Conservation (phyloP, 2,888 invertebrate genomes). For the Drosophila monieri region DNA sequence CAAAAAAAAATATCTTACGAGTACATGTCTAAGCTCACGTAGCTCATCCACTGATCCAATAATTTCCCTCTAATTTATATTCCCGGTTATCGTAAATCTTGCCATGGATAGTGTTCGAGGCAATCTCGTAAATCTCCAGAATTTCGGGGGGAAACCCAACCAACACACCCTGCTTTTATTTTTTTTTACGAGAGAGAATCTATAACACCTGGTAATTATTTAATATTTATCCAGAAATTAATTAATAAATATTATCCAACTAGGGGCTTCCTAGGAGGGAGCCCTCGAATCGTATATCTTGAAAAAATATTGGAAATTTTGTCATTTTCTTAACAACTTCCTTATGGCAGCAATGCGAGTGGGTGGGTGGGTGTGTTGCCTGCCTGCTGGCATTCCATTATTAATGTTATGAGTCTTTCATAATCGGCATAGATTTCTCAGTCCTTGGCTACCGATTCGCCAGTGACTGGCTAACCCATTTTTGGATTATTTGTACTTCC, state of each 20-base stretch:
- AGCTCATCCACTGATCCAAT: neutral
- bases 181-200: too few species aligned
- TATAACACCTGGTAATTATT: neutral
- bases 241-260: neutral
- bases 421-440: neutral
- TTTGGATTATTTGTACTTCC: neutral
- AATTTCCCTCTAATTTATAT: conserved; percentile 1
- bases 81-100: conserved; percentile 27
- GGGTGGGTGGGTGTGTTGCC: neutral
- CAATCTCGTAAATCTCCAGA: conserved; percentile 23
- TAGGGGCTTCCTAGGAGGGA: neutral
- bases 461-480: conserved; percentile 5
- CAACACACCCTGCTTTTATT: neutral
- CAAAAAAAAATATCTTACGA: neutral
- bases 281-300: neutral
- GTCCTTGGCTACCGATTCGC: neutral
- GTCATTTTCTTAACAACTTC: neutral
- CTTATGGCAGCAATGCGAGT: neutral
- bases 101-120: conserved; percentile 4
- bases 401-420: neutral
- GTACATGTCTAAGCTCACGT: conserved; percentile 15
- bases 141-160: conserved; percentile 5
- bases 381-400: neutral
- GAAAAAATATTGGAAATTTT: neutral
- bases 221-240: neutral